phyloP scores from a whole-genome alignment of 2,797 vertebrate genomes.

The Orestias chungarensis region DNA sequence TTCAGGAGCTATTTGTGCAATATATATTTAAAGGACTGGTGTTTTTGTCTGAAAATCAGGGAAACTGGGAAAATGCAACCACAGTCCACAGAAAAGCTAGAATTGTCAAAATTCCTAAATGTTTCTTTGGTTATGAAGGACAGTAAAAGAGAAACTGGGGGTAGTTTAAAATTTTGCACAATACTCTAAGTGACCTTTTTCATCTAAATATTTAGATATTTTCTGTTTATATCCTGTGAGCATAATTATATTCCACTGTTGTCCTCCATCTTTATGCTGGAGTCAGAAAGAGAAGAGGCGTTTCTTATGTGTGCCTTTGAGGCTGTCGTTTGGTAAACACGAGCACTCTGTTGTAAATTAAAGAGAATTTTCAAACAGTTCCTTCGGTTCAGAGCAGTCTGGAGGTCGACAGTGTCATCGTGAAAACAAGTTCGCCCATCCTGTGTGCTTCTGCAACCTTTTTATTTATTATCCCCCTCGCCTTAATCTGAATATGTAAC shows the following conservation, averaged over 20 bases:
- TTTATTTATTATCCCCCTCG: constrained; percentile 28
- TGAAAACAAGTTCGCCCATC: constrained; percentile 20
- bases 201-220: neutral
- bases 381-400: constrained; percentile 10
- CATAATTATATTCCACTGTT: constrained; percentile 2
- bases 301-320: constrained; percentile 7
- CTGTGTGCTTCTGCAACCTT: constrained; percentile 14
- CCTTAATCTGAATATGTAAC: constrained; percentile 9
- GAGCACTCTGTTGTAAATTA: constrained; percentile 7
- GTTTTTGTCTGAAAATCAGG: neutral
- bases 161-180: neutral
- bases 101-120: neutral
- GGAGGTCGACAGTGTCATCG: constrained; percentile 10
- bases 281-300: constrained; percentile 5
- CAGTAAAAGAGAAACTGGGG: neutral
- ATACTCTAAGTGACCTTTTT: neutral
- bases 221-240: neutral
- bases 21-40: neutral
- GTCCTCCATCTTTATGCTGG: constrained; percentile 2
- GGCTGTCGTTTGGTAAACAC: constrained; percentile 17
- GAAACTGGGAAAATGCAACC: neutral
- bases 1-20: no score
- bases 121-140: neutral
- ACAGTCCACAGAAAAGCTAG: neutral
- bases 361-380: constrained; percentile 24